Evolutionary conservation across 2,797 vertebrate species (phyloP), one percentile per base, ranked within the genome.

Genomic region (Micromesistius poutassou): DNA sequence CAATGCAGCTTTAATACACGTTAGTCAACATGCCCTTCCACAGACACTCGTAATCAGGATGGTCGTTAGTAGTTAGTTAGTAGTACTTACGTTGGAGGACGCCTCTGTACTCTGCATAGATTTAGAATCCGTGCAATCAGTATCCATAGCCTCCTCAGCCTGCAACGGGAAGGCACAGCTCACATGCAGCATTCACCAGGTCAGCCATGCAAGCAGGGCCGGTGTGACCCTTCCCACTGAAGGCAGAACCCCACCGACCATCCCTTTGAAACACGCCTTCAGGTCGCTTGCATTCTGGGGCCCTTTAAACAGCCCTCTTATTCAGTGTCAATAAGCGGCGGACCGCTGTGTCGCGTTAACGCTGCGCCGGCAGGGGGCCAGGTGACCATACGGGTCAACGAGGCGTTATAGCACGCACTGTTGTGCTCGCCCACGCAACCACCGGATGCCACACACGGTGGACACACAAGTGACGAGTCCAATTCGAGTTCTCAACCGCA

Each of bases 51-150:
- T 30, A 76, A 31, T 55, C 73, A 28, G 71, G 74, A 40, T 79
- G 6, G 33, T 33, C 4, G 75, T 86, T 81, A 79, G 76, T 86
- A 80, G 87, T 92, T 33, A 33, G 75, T 86, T 81, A 80, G 76
- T 86, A 80, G 87, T 92, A 94, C 94, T 95, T 90, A 95, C 94
- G 84, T 85, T 79, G n/a, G 73, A 84, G 71, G 83, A 83, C 86
- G 80, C 82, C 72, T 86, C 89, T 87, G 90, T 84, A 82, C 88
- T 90, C 84, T 85, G 89, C 84, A 80, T 82, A 81, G 86, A 74
- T 81, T 81, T 90, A 87, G 87, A 89, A 88, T 91, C 91, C 89
- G 72, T 81, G 82, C 84, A 87, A 82, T 93, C 93, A 93, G 91
- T 92, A 88, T 91, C 90, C 90, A 90, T 71, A 42, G 85, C 79